Conservation (phyloP, 2,113 vertebrate species). For the Saiga tatarica region DNA sequence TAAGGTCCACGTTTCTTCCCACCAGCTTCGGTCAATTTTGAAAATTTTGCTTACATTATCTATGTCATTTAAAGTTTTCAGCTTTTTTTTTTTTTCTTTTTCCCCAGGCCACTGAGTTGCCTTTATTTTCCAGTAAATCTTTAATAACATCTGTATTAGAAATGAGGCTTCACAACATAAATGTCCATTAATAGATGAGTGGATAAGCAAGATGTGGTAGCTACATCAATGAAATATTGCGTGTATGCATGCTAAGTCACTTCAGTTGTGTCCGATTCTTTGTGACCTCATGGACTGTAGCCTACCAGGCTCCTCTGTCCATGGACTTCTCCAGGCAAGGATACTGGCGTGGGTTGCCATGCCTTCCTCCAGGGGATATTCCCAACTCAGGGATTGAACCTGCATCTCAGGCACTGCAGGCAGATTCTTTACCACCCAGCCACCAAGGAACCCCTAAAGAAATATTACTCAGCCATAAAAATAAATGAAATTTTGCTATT, state of each 20-base stretch:
- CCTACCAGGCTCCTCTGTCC: neutral
- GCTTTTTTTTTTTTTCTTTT: neutral
- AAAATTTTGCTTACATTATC: neutral
- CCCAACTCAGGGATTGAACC: neutral
- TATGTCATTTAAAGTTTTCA: neutral
- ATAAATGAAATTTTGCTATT: too few species aligned
- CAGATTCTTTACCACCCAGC: neutral
- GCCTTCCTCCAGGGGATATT: neutral
- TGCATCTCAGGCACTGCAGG: neutral
- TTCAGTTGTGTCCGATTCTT: rapidly evolving
- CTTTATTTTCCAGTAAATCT: neutral
- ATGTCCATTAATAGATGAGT: neutral
- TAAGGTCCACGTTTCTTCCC: neutral
- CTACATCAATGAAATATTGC: neutral
- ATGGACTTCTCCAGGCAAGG: neutral
- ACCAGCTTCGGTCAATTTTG: neutral
- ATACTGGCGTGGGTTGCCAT: neutral
- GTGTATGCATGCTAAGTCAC: neutral
- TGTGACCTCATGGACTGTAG: neutral
- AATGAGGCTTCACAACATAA: neutral
- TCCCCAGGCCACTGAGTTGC: neutral
- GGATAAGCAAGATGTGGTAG: neutral
- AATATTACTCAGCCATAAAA: neutral
- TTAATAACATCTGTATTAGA: neutral
- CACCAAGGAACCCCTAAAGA: neutral